Percentiles rank a stretch among this genome's conserved stretches.
These are phyloP conservation scores for Hemicrepidius hirtus DNA, from an alignment of 2,888 invertebrate genomes.

Conservation along the genomic window DNA sequence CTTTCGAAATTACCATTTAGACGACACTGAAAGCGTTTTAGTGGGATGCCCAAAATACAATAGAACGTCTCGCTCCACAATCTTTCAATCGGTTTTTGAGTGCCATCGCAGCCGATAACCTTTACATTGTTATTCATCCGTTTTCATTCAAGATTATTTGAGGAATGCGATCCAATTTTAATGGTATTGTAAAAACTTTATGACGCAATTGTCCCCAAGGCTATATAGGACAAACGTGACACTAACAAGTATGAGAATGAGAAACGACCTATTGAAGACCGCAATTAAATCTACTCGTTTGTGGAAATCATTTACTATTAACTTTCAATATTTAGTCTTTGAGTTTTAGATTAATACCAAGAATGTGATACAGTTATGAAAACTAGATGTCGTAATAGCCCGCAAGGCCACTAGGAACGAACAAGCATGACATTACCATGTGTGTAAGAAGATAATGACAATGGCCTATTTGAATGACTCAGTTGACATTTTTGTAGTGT, in stretches of 20 bases:
- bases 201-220: constrained; percentile 19
- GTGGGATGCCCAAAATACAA: neutral
- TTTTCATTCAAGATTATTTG: constrained; percentile 12
- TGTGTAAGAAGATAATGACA: neutral
- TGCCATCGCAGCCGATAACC: constrained; percentile 14
- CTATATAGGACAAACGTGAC: constrained; percentile 6
- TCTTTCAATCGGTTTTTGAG: constrained; percentile 6
- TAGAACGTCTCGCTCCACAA: neutral
- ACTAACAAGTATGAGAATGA: neutral
- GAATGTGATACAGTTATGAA: constrained; percentile 5
- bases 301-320: too few relatives aligned
- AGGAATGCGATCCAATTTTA: constrained; percentile 13
- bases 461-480: neutral
- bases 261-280: neutral
- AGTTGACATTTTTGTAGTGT: too few relatives aligned
- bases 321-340: too few relatives aligned
- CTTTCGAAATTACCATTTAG: constrained; percentile 12
- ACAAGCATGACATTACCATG: constrained; percentile 1
- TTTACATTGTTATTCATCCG: constrained; percentile 9
- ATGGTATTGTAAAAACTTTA: neutral
- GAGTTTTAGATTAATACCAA: neutral
- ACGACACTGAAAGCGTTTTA: constrained; percentile 9
- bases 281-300: too few relatives aligned
- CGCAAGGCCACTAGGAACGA: constrained; percentile 2
- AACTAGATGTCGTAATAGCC: neutral